Evolutionary conservation across 2,113 vertebrate species (phyloP).

Genomic region (Hippocampus mohnikei): DNA sequence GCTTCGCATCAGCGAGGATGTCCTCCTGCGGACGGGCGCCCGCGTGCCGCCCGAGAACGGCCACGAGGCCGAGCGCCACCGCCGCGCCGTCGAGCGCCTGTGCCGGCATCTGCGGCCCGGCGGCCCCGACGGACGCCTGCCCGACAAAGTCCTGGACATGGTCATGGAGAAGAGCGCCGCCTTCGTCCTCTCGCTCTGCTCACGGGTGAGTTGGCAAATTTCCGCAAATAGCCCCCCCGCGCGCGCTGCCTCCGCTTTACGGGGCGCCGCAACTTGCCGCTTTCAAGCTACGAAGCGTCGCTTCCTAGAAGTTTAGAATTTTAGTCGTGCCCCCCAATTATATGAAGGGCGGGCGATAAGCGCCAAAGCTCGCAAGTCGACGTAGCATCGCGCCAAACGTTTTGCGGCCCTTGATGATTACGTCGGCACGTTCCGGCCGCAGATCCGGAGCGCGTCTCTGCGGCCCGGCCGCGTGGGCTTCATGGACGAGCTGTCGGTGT

Average conservation of each 20-base stretch:
- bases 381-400: too few species aligned
- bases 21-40: conserved; percentile 29
- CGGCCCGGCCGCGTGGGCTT: conserved; percentile 18
- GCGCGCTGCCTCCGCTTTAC: too few species aligned
- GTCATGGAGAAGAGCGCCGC: not conserved
- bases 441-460: conserved; percentile 12
- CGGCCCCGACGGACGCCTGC: not conserved
- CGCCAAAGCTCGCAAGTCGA: too few species aligned
- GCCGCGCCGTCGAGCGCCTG: conserved; percentile 45
- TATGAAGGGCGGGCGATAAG: too few species aligned
- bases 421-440: not conserved
- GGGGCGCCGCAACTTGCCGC: too few species aligned
- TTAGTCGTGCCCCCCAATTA: too few species aligned
- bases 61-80: not conserved
- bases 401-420: not conserved
- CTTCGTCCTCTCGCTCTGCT: not conserved
- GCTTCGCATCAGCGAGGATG: conserved; percentile 14
- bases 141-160: not conserved
- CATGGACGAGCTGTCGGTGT: conserved; percentile 59
- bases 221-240: too few species aligned
- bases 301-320: too few species aligned
- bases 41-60: conserved; percentile 15
- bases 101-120: conserved; percentile 26
- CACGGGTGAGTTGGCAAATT: conserved; percentile 21
- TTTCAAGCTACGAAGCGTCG: too few species aligned